A percentile compares a stretch with the other conserved stretches of the same genome.
These are phyloP conservation scores for Apostichopus californicus DNA, from an alignment of 35 echinoderm and acorn worm species.

Conservation along the genomic window DNA sequence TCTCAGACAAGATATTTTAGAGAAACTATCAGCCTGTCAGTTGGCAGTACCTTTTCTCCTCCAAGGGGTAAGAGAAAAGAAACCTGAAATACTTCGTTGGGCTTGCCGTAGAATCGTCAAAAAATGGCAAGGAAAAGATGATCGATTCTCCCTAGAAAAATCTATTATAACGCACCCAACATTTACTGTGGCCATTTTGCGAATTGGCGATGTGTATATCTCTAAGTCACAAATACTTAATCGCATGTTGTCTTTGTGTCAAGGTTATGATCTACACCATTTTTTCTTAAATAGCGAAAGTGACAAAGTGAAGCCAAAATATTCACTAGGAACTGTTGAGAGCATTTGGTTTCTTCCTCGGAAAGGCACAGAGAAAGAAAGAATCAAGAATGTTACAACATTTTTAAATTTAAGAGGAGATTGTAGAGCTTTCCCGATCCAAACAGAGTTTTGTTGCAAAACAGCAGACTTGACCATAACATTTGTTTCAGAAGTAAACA, in stretches of 20 bases:
- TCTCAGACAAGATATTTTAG: constrained; percentile 33
- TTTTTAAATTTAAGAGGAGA: constrained; percentile 42
- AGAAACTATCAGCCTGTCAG: constrained; percentile 39
- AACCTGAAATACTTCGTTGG: constrained; percentile 26
- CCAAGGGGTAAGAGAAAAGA: not conserved
- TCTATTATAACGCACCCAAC: not conserved
- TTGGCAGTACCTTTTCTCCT: constrained; percentile 22
- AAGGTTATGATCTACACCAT: not conserved
- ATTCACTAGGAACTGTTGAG: constrained; percentile 6
- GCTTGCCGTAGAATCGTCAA: constrained; percentile 28
- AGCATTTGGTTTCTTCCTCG: constrained; percentile 14
- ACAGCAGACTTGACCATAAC: constrained; percentile 10
- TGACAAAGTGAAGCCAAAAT: constrained; percentile 12
- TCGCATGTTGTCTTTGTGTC: not conserved
- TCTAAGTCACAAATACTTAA: constrained; percentile 38
- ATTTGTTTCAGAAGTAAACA: not conserved
- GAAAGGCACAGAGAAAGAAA: constrained; percentile 9
- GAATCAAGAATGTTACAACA: not conserved
- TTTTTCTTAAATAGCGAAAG: not conserved
- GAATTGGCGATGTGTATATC: constrained; percentile 9
- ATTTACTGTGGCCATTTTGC: constrained; percentile 12
- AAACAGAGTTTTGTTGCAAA: constrained; percentile 14
- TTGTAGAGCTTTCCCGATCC: not conserved
- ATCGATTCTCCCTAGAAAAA: not conserved
- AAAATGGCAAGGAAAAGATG: constrained; percentile 4